These are phyloP conservation scores for Callyntrura guangdongensis DNA, from an alignment of 2,888 invertebrate genomes.

Conservation along the genomic window DNA sequence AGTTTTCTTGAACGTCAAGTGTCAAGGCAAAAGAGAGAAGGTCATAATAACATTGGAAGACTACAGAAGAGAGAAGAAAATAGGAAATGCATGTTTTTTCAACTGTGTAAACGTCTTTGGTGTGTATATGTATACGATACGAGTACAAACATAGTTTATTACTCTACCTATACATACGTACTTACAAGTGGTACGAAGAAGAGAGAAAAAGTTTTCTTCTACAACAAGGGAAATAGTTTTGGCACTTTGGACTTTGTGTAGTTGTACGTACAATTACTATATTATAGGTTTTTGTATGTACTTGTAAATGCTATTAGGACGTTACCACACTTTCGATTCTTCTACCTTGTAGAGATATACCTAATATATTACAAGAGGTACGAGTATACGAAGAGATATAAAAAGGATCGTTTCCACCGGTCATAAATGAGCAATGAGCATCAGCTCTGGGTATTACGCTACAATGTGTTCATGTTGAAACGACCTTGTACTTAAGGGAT, in stretches of 20 bases:
- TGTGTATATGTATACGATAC: neutral
- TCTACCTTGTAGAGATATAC: neutral
- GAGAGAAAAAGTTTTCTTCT: neutral
- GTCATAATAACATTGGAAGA: neutral
- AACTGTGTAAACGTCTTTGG: neutral
- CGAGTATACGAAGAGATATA: neutral
- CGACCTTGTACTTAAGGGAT: slow-evolving; percentile 20
- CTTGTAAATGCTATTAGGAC: slow-evolving; percentile 45
- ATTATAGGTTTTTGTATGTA: slow-evolving; percentile 8
- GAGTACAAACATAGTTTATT: slow-evolving; percentile 10
- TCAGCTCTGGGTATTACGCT: slow-evolving; percentile 1
- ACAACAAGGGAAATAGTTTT: neutral
- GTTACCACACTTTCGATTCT: slow-evolving; percentile 19
- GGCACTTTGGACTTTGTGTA: neutral
- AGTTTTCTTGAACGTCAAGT: slow-evolving; percentile 33
- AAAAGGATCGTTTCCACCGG: slow-evolving; percentile 19
- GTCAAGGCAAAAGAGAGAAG: slow-evolving; percentile 22
- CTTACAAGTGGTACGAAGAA: neutral
- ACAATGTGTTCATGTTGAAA: neutral
- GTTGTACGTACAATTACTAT: slow-evolving; percentile 46
- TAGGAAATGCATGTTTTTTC: neutral
- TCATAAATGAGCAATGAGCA: slow-evolving; percentile 44
- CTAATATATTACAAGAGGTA: neutral
- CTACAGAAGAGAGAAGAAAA: neutral
- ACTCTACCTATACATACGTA: neutral